A percentile compares a stretch with the other conserved stretches of the same genome.
Conservation (phyloP, 2,797 vertebrate genomes). For the Adelosebastes latens region DNA sequence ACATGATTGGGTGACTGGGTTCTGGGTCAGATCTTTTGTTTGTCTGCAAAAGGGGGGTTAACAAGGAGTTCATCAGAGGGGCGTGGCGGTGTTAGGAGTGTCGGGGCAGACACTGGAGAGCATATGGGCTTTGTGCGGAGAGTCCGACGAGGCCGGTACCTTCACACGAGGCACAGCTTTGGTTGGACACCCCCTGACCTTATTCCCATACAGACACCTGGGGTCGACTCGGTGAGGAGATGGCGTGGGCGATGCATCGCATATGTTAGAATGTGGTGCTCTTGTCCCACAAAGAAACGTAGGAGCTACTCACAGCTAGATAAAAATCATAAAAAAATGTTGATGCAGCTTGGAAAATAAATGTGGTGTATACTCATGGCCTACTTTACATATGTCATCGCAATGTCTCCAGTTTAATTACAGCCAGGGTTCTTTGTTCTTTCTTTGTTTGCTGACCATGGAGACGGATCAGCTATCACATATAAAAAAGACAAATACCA, state of each 20-base stretch:
- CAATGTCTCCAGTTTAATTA: neutral
- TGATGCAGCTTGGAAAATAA: neutral
- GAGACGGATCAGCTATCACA: neutral
- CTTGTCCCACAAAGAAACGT: neutral
- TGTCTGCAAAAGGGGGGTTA: conserved; percentile 53
- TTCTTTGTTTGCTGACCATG: no score
- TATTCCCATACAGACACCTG: conserved; percentile 45
- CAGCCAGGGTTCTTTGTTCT: neutral
- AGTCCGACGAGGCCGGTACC: conserved; percentile 6
- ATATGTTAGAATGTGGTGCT: neutral
- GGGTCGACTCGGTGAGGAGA: conserved; percentile 1
- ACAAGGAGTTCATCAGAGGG: conserved; percentile 35
- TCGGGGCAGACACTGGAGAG: conserved; percentile 25
- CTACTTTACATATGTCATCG: neutral
- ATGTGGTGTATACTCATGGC: neutral
- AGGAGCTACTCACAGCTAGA: neutral
- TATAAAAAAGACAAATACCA: neutral
- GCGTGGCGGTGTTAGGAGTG: conserved; percentile 22
- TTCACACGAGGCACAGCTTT: conserved; percentile 58
- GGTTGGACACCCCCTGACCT: conserved; percentile 54
- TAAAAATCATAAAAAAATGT: neutral
- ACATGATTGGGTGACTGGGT: conserved; percentile 59
- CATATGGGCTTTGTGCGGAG: conserved; percentile 36
- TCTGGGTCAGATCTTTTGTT: conserved; percentile 72
- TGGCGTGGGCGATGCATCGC: neutral